Percentiles rank a stretch among this genome's conserved stretches.
phyloP scores from a whole-genome alignment of 92 coral and sea anemone species.

The Zoanthus sansibaricus region DNA sequence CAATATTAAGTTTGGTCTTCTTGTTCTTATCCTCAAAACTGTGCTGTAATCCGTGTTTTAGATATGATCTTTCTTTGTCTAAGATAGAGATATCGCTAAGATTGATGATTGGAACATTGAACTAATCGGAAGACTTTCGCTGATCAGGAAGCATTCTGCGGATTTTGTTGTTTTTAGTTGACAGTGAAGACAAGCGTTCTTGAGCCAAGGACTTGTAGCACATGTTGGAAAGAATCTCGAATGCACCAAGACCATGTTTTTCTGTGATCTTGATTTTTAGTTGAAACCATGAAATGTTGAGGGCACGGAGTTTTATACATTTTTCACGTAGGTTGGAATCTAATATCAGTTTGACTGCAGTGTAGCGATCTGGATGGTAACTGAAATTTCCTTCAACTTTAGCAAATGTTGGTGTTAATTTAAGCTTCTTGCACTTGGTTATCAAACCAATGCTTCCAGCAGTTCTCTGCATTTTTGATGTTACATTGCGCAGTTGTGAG shows the following conservation, averaged over 20 bases:
- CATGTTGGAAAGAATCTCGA: background rate
- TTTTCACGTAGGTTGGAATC: conserved; percentile 7
- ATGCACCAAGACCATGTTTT: background rate
- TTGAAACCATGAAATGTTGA: background rate
- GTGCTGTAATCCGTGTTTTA: too few relatives aligned
- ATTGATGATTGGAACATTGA: too few relatives aligned
- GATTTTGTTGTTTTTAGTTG: background rate
- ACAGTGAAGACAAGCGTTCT: conserved; percentile 1
- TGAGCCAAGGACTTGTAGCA: background rate
- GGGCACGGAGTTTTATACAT: background rate
- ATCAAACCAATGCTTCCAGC: background rate
- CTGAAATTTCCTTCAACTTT: conserved; percentile 4
- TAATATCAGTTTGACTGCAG: conserved; percentile 28
- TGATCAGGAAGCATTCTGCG: background rate
- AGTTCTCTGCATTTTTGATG: background rate
- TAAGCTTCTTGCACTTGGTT: background rate
- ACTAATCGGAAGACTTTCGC: too few relatives aligned
- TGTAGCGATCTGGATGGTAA: conserved; percentile 21
- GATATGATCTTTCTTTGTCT: too few relatives aligned
- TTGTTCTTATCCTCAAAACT: background rate
- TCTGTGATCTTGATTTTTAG: background rate
- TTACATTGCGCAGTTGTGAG: too few relatives aligned
- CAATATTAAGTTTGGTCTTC: background rate
- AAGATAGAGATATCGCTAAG: too few relatives aligned
- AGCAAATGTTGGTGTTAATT: conserved; percentile 12